A percentile compares a stretch with the other conserved stretches of the same genome.
Conservation (phyloP, 2,888 invertebrate genomes). For the Eumerus sabulonum region DNA sequence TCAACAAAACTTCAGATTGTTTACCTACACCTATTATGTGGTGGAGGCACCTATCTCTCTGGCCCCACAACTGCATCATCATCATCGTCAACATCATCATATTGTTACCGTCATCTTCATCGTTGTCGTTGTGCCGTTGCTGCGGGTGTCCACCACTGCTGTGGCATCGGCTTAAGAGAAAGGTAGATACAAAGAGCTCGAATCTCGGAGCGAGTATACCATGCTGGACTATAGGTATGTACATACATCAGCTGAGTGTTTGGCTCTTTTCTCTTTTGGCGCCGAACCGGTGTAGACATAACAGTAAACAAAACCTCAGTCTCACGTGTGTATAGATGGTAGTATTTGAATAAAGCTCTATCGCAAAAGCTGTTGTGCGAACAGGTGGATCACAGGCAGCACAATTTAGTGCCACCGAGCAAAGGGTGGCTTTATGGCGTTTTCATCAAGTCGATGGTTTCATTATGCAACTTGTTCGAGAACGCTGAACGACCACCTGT, state of each 20-base stretch:
- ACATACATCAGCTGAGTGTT: neutral
- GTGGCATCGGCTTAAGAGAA: constrained; percentile 46
- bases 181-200: constrained; percentile 40
- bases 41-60: constrained; percentile 48
- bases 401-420: too few species aligned
- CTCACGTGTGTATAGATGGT: constrained; percentile 12
- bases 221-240: neutral
- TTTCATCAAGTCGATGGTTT: too few species aligned
- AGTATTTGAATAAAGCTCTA: constrained; percentile 18
- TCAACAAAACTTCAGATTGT: constrained; percentile 64
- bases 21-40: constrained; percentile 55
- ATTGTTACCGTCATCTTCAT: too few species aligned
- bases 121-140: neutral
- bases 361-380: neutral
- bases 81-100: constrained; percentile 8
- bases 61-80: constrained; percentile 25
- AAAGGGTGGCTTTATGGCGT: too few species aligned
- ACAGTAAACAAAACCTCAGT: constrained; percentile 58
- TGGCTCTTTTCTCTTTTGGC: constrained; percentile 60
- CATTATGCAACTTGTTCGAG: too few species aligned
- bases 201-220: constrained; percentile 33
- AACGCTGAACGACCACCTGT: too few species aligned
- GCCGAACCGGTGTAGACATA: constrained; percentile 55
- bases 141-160: neutral
- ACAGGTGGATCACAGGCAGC: too few species aligned